phyloP scores from a whole-genome alignment of 2,888 invertebrate species.

The Spialia ferax region DNA sequence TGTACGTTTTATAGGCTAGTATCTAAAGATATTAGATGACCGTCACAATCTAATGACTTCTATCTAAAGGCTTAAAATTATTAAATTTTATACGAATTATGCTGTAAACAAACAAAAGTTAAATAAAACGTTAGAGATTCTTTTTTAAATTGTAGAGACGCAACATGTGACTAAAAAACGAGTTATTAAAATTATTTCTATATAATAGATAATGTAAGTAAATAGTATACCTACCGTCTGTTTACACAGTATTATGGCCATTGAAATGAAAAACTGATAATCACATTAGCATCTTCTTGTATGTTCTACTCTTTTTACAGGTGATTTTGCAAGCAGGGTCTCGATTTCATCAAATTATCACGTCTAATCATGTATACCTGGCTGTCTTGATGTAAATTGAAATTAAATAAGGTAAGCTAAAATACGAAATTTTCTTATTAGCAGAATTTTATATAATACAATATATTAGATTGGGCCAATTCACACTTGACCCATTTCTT shows the following conservation, averaged over 20 bases:
- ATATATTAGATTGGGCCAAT: too few species aligned
- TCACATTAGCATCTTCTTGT: constrained; percentile 56
- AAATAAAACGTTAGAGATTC: too few species aligned
- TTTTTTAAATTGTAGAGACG: too few species aligned
- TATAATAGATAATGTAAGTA: constrained; percentile 6
- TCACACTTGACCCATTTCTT: too few species aligned
- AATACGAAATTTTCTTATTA: too few species aligned
- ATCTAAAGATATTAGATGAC: too few species aligned
- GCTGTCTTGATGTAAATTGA: constrained; percentile 47
- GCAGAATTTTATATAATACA: too few species aligned
- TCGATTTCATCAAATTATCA: constrained; percentile 59
- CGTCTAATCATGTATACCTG: constrained; percentile 45
- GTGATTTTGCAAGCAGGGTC: constrained; percentile 53
- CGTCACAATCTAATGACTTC: too few species aligned
- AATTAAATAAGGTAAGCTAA: background rate
- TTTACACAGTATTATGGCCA: constrained; percentile 29
- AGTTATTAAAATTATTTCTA: background rate
- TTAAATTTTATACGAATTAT: too few species aligned
- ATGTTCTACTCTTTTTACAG: constrained; percentile 49
- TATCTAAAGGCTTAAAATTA: too few species aligned
- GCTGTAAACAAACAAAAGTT: too few species aligned
- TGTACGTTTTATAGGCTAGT: too few species aligned
- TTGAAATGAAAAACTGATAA: constrained; percentile 47
- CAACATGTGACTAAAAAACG: background rate
- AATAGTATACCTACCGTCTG: constrained; percentile 29